Evolutionary conservation across 1,140 invertebrate genomes (phyloP), one percentile per base, ranked within the genome.

Genomic region (Ceratoteleas bidentatus): DNA sequence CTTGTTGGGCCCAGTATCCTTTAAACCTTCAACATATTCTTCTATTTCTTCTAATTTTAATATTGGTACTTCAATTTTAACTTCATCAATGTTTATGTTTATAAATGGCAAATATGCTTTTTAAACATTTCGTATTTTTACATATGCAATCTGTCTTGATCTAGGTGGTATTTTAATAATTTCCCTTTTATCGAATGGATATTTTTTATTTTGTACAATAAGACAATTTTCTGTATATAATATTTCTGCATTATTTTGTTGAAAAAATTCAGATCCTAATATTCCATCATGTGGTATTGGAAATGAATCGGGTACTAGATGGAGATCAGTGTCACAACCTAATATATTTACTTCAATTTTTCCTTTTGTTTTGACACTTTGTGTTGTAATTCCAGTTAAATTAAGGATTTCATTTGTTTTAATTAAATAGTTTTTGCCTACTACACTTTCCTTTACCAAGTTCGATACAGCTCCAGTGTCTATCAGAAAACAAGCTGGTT

Each of bases 1-100:
- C 36, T 38, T 38, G 5, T 38, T 38, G 5, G 5, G 5, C 9
- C 9, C 36, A 38, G 5, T 38, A 24, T 24, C 4, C 32, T 0
- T 49, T 9, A 13, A 13, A 13, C 13, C 45, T n/a, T 49, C 56
- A 9, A 43, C 11, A 4, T 11, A 34, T 33, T 40, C 36, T 10
- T 65, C 62, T 33, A 65, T 43, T 65, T 65, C 62, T 32, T 65
- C 62, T 32, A 65, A 43, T 34, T 15, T 4, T 6, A 40, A n/a
- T 0, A 2, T 34, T 10, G 62, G 62, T 40, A 65, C 34, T 9
- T 24, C 16, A 4, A 53, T 40, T 11, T 53, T 6, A 32, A 65
- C 14, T 32, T 40, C 3, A 13, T 65, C 7, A 53, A 53, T 49
- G 2, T 34, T 65, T 6, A 36, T 8, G 40, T 65, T 65, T 7